Percentiles rank a stretch among this genome's conserved stretches.
Evolutionary conservation across 1,140 invertebrate species (phyloP).

Genomic region (Macrostomum lignano): DNA sequence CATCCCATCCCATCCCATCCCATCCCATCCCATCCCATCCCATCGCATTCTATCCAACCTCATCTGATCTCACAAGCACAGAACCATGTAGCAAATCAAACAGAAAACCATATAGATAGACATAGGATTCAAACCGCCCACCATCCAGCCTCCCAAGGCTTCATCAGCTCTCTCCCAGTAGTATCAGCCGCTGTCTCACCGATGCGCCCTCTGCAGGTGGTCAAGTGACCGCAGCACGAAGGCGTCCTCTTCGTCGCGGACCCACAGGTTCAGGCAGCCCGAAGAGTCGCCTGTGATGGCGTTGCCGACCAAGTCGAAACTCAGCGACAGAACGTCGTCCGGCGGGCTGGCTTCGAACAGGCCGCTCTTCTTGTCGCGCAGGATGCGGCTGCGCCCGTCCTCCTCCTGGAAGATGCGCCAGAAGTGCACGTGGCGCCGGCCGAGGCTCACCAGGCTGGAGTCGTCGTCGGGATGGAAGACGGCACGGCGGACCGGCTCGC

Average conservation of each 20-base stretch:
- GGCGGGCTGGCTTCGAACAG: slow-evolving; percentile 15
- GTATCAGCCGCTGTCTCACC: too few species aligned
- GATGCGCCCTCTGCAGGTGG: too few species aligned
- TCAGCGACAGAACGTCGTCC: slow-evolving; percentile 14
- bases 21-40: too few species aligned
- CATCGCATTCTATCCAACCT: too few species aligned
- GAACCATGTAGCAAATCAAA: too few species aligned
- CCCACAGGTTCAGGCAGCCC: slow-evolving; percentile 16
- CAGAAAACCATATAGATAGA: too few species aligned
- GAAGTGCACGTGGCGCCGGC: slow-evolving; percentile 60
- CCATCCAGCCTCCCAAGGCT: too few species aligned
- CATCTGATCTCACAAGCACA: too few species aligned
- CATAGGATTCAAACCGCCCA: too few species aligned
- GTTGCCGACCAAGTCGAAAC: slow-evolving; percentile 14
- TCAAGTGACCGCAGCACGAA: slow-evolving; percentile 10
- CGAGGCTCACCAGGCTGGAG: slow-evolving; percentile 56
- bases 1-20: too few species aligned
- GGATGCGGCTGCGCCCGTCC: slow-evolving; percentile 9
- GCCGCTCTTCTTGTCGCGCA: slow-evolving; percentile 20
- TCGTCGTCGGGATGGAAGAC: slow-evolving; percentile 66
- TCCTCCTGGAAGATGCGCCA: slow-evolving; percentile 49
- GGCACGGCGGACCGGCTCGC: slow-evolving; percentile 53
- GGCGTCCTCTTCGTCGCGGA: slow-evolving; percentile 55
- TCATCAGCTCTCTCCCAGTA: too few species aligned
- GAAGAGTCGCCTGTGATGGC: slow-evolving; percentile 20